phyloP scores from a whole-genome alignment of 2,797 vertebrate genomes.

The Lophotriccus pileatus region DNA sequence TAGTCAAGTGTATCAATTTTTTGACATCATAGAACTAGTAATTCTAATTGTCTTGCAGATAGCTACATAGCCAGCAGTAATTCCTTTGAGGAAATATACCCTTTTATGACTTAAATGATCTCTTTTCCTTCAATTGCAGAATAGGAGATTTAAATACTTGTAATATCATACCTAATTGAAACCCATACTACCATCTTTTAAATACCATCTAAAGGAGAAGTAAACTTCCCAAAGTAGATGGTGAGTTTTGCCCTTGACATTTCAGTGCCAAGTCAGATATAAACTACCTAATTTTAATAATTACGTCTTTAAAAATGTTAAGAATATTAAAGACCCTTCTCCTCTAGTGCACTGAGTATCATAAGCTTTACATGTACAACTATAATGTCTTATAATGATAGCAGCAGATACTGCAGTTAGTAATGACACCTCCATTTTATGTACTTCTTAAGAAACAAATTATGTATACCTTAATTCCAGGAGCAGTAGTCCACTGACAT shows the following conservation, averaged over 20 bases:
- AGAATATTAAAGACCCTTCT: constrained; percentile 2
- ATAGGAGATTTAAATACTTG: constrained; percentile 5
- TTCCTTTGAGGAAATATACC: constrained; percentile 12
- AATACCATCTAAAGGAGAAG: constrained; percentile 29
- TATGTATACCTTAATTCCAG: neutral
- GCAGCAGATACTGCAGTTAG: neutral
- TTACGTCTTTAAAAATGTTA: neutral
- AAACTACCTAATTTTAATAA: constrained; percentile 28
- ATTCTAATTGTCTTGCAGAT: neutral
- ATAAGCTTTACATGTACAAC: neutral
- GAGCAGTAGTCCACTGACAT: neutral
- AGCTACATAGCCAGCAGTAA: neutral
- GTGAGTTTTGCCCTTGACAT: constrained; percentile 30
- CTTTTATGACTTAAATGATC: neutral
- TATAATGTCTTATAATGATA: neutral
- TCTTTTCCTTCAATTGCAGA: neutral
- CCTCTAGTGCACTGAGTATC: neutral
- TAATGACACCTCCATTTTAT: neutral
- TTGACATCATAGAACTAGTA: neutral
- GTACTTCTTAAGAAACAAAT: neutral
- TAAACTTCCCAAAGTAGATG: neutral
- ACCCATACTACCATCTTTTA: neutral
- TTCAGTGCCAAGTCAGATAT: constrained; percentile 3
- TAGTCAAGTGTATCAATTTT: constrained; percentile 24
- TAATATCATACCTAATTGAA: constrained; percentile 20